These are phyloP conservation scores for Poeciliopsis retropinna DNA, from an alignment of 2,113 vertebrate species.

Conservation along the genomic window DNA sequence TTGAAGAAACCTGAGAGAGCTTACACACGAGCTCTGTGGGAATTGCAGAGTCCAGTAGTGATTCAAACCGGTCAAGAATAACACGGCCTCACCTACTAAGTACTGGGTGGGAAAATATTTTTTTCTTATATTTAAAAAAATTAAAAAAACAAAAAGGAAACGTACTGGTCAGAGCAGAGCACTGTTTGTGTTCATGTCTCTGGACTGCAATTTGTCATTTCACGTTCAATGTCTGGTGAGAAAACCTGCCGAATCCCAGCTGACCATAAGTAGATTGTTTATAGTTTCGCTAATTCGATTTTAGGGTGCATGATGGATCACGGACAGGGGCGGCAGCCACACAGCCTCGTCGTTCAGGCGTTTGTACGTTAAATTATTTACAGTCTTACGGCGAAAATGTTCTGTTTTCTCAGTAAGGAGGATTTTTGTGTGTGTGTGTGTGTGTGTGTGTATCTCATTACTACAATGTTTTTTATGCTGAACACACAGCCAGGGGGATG, in stretches of 20 bases:
- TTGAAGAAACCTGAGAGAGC: conserved; percentile 74
- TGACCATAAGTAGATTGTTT: conserved; percentile 73
- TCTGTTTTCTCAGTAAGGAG: conserved; percentile 13
- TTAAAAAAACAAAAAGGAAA: conserved; percentile 6
- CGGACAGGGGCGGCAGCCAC: conserved; percentile 43
- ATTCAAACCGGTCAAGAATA: conserved; percentile 79
- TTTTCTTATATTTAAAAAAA: conserved; percentile 51
- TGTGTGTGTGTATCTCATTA: conserved; percentile 37
- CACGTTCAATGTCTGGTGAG: conserved; percentile 56
- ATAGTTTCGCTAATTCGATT: conserved; percentile 74
- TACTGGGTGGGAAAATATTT: conserved; percentile 79
- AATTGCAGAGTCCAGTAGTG: conserved; percentile 72
- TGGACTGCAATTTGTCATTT: conserved; percentile 71
- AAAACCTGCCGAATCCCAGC: conserved; percentile 56
- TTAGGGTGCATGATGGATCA: conserved; percentile 59
- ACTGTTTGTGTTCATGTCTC: conserved; percentile 71
- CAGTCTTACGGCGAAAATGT: conserved; percentile 40
- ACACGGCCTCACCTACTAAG: conserved; percentile 79
- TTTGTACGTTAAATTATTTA: conserved; percentile 60
- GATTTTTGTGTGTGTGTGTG: neutral
- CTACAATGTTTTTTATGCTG: conserved; percentile 47
- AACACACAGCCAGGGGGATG: conserved; percentile 26
- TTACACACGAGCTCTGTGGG: conserved; percentile 80
- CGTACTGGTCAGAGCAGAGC: conserved; percentile 54
- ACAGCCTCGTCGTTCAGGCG: conserved; percentile 55